Evolutionary conservation across 2,888 invertebrate species (phyloP).

Genomic region (Callinectes sapidus): DNA sequence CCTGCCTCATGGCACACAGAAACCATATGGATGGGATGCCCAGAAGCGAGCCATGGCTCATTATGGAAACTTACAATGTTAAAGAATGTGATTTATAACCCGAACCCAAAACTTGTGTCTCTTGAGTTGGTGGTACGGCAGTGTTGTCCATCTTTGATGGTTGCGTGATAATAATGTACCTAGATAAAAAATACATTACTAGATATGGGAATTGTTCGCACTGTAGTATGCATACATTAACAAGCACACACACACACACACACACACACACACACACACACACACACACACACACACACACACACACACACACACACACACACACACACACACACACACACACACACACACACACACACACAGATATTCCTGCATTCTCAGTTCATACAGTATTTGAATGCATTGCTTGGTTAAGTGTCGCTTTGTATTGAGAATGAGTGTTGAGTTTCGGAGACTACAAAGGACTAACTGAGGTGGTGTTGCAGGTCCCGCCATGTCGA

Average conservation of each 20-base stretch:
- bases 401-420: background rate
- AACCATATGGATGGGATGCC: background rate
- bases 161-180: background rate
- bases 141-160: background rate
- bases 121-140: background rate
- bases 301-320: conserved; percentile 33
- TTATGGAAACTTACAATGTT: background rate
- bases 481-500: conserved; percentile 32
- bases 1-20: background rate
- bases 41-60: background rate
- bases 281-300: conserved; percentile 33
- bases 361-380: background rate
- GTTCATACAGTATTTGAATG: background rate
- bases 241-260: background rate
- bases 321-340: conserved; percentile 33
- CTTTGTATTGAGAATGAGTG: background rate
- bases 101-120: too few relatives aligned
- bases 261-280: conserved; percentile 12
- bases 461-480: conserved; percentile 20
- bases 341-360: conserved; percentile 32
- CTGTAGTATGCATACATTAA: too few relatives aligned
- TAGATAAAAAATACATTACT: too few relatives aligned
- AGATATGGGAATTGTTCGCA: too few relatives aligned
- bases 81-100: background rate
- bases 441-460: too few relatives aligned